Conservation (phyloP, 2,888 invertebrate genomes). For the Xylota sylvarum region DNA sequence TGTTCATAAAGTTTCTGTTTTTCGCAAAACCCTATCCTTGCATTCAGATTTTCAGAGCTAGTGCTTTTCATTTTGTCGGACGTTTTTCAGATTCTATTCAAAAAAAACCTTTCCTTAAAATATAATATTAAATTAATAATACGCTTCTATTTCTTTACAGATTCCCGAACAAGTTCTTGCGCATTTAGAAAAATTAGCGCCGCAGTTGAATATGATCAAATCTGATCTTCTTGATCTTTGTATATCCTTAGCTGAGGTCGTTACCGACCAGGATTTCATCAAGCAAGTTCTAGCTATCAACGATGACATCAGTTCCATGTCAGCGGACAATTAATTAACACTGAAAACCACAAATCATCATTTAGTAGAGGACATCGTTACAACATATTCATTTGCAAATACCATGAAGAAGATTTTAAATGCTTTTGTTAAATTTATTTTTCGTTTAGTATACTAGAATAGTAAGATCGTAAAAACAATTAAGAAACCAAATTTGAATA, state of each 20-base stretch:
- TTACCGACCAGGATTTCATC: conserved; percentile 90
- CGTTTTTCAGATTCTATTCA: no score
- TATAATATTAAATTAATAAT: no score
- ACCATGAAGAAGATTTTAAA: conserved; percentile 68
- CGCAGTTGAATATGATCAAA: conserved; percentile 89
- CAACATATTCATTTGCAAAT: conserved; percentile 70
- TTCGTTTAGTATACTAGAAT: conserved; percentile 69
- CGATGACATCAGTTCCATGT: conserved; percentile 91
- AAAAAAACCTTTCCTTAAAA: no score
- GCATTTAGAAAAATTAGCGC: conserved; percentile 89
- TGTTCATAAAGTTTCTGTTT: no score
- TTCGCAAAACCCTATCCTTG: no score
- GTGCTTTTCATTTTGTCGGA: no score
- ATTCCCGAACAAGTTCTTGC: conserved; percentile 87
- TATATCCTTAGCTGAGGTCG: conserved; percentile 88
- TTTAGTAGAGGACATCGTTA: conserved; percentile 64
- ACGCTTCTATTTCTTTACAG: conserved; percentile 82
- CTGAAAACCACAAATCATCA: conserved; percentile 69
- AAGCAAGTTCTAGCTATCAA: conserved; percentile 92
- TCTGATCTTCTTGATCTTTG: conserved; percentile 88
- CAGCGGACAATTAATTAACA: conserved; percentile 88
- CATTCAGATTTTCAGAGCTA: no score
- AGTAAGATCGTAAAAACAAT: conserved; percentile 31
- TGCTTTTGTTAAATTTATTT: conserved; percentile 72
- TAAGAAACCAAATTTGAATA: conserved; percentile 17